These are phyloP conservation scores for Sparidentex hasta DNA, from an alignment of 2,797 vertebrate species.

Conservation along the genomic window DNA sequence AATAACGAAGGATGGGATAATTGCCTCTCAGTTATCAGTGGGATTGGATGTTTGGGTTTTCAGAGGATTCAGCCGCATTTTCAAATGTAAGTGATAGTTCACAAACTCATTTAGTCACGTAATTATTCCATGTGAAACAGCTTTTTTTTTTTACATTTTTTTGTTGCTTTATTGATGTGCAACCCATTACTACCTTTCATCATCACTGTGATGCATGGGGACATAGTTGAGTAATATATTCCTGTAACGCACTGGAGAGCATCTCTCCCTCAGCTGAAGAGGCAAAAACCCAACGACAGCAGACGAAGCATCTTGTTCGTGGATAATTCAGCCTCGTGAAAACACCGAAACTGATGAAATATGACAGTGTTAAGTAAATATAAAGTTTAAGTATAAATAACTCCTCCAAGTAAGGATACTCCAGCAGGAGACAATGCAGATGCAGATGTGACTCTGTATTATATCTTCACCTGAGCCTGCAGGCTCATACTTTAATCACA, in stretches of 20 bases:
- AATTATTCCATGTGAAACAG: neutral
- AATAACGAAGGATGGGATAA: conserved; percentile 24
- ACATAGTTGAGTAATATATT: neutral
- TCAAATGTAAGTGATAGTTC: conserved; percentile 13
- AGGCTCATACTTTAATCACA: no score
- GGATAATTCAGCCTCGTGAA: neutral
- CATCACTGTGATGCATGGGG: neutral
- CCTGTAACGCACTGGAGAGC: neutral
- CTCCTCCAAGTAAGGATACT: no score
- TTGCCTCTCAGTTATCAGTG: conserved; percentile 21
- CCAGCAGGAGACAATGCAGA: no score
- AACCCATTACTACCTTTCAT: neutral
- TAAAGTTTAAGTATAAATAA: no score
- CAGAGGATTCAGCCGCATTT: neutral
- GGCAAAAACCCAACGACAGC: neutral
- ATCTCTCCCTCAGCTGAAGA: neutral
- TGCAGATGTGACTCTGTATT: no score
- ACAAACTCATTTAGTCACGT: conserved; percentile 6
- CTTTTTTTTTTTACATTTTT: neutral
- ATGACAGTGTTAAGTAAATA: no score
- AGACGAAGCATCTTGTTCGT: no score
- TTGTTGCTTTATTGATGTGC: neutral
- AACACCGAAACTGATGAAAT: neutral
- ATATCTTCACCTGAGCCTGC: no score
- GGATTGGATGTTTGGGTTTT: conserved; percentile 20